Evolutionary conservation across 2,888 invertebrate genomes (phyloP).

Genomic region (Hypena proboscidalis): DNA sequence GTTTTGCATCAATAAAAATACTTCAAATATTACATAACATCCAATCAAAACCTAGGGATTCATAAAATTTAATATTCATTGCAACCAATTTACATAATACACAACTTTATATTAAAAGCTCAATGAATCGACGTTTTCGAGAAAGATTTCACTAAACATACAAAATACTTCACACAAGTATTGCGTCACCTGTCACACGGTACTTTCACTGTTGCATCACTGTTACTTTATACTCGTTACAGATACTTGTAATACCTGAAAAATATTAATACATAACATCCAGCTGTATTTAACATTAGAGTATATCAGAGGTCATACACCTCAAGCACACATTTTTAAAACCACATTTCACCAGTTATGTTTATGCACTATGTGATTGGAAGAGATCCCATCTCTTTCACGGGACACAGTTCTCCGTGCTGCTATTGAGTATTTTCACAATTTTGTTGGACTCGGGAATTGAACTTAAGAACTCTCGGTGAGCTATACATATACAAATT

Average conservation of each 20-base stretch:
- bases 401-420: too few relatives aligned
- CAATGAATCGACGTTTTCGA: conserved; percentile 36
- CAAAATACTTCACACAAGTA: conserved; percentile 33
- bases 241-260: conserved; percentile 12
- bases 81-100: conserved; percentile 13
- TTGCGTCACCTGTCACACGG: conserved; percentile 34
- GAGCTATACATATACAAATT: too few relatives aligned
- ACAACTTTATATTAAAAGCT: conserved; percentile 10
- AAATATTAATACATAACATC: conserved; percentile 21
- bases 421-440: too few relatives aligned
- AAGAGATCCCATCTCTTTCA: too few relatives aligned
- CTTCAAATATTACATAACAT: background rate
- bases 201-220: conserved; percentile 40
- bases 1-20: too few relatives aligned
- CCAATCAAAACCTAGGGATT: background rate
- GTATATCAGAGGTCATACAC: too few relatives aligned
- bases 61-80: background rate
- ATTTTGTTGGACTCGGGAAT: too few relatives aligned
- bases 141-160: conserved; percentile 35
- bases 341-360: too few relatives aligned
- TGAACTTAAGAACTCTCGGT: too few relatives aligned
- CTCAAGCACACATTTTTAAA: too few relatives aligned
- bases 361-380: too few relatives aligned
- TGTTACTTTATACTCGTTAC: conserved; percentile 24
- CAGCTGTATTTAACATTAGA: too few relatives aligned